Evolutionary conservation across 2,113 vertebrate genomes (phyloP).

Genomic region (Pangasianodon gigas): DNA sequence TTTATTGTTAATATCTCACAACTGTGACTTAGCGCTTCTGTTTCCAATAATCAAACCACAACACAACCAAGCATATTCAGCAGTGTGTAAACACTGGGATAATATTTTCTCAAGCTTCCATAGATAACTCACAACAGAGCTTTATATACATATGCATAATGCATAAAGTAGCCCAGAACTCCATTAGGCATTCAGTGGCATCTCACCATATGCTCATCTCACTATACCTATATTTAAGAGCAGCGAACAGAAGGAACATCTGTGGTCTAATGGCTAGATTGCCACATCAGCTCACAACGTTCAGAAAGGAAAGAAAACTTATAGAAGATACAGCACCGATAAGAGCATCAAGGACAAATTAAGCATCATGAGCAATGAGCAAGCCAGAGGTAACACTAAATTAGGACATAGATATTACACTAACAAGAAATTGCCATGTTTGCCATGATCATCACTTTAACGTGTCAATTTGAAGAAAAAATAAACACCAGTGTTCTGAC

Average conservation of each 20-base stretch:
- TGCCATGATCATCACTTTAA: not conserved
- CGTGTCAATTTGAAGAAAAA: not conserved
- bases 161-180: not conserved
- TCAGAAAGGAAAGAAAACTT: not conserved
- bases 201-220: not conserved
- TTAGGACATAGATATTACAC: not conserved
- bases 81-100: not conserved
- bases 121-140: not conserved
- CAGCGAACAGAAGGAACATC: constrained; percentile 5
- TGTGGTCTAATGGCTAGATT: not conserved
- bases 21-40: not conserved
- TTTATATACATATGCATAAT: too few species aligned
- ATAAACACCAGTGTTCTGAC: not conserved
- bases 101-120: not conserved
- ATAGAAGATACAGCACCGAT: not conserved
- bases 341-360: not conserved
- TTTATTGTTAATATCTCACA: not conserved
- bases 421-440: not conserved
- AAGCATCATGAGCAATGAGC: not conserved
- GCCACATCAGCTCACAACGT: not conserved
- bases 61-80: not conserved
- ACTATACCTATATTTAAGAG: not conserved
- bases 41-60: not conserved
- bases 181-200: not conserved
- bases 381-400: not conserved